phyloP scores from a whole-genome alignment of 1,140 invertebrate species.

The Drosophila mojavensis region DNA sequence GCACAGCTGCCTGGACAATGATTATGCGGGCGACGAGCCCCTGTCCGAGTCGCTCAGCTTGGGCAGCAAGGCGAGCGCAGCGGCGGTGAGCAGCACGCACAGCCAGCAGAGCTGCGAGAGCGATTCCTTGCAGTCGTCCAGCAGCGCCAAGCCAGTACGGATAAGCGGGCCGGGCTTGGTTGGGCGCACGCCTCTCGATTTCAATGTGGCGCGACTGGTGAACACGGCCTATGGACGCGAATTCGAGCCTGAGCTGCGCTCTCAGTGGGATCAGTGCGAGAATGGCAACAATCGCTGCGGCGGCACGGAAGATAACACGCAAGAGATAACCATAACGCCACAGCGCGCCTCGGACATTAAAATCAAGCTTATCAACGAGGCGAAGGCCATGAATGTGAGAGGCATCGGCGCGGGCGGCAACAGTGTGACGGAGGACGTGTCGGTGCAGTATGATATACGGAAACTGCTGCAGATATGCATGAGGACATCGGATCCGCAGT shows the following conservation, averaged over 20 bases:
- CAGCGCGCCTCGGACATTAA: conserved; percentile 76
- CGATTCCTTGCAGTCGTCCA: conserved; percentile 75
- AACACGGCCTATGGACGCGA: conserved; percentile 76
- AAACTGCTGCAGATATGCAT: conserved; percentile 80
- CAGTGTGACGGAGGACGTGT: conserved; percentile 58
- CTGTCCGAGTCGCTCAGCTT: conserved; percentile 73
- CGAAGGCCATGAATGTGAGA: conserved; percentile 81
- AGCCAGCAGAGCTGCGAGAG: conserved; percentile 81
- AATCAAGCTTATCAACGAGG: conserved; percentile 80
- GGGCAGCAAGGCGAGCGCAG: conserved; percentile 72
- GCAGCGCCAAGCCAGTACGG: conserved; percentile 57
- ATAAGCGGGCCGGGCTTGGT: conserved; percentile 53
- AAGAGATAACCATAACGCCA: conserved; percentile 74
- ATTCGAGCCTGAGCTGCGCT: conserved; percentile 75
- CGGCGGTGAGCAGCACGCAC: conserved; percentile 55
- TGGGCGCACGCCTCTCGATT: conserved; percentile 74
- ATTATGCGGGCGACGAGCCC: conserved; percentile 69
- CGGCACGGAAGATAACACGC: conserved; percentile 52
- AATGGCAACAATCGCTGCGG: conserved; percentile 24
- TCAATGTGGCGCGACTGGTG: conserved; percentile 76
- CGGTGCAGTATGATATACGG: conserved; percentile 75
- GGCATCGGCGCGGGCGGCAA: conserved; percentile 59
- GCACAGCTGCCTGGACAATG: conserved; percentile 69
- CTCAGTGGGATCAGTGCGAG: conserved; percentile 76
- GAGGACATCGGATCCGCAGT: conserved; percentile 70